A percentile compares a stretch with the other conserved stretches of the same genome.
phyloP scores from a whole-genome alignment of 2,797 vertebrate genomes.

The Crocidura indochinensis region DNA sequence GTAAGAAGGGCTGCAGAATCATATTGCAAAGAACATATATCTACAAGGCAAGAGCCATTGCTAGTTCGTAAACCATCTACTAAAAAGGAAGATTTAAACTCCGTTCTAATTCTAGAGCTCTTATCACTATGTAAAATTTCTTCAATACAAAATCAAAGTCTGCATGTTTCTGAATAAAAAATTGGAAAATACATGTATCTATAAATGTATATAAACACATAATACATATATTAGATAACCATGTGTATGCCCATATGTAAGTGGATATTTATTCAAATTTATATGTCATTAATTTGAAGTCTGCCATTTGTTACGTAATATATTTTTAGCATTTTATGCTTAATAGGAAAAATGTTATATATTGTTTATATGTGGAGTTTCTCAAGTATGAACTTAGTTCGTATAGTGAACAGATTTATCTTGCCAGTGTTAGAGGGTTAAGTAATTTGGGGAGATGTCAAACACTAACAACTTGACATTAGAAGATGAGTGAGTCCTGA shows the following conservation, averaged over 20 bases:
- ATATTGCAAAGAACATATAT: not conserved
- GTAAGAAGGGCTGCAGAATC: not conserved
- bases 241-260: no score
- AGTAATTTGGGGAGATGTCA: not conserved
- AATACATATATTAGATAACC: no score
- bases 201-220: not conserved
- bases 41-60: not conserved
- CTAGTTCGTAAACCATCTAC: not conserved
- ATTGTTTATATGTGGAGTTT: not conserved
- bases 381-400: no score
- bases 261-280: no score
- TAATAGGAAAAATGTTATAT: no score
- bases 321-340: not conserved
- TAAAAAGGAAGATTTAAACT: not conserved
- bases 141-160: constrained; percentile 17
- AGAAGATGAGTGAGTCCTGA: not conserved
- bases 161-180: not conserved
- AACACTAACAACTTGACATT: not conserved
- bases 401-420: not conserved
- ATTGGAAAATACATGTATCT: not conserved
- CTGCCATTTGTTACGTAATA: no score
- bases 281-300: no score
- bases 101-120: not conserved
- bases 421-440: no score
- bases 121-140: not conserved